Base-by-base conservation (phyloP, 2,888 invertebrate genomes). In the Thalpophila matura region DNA sequence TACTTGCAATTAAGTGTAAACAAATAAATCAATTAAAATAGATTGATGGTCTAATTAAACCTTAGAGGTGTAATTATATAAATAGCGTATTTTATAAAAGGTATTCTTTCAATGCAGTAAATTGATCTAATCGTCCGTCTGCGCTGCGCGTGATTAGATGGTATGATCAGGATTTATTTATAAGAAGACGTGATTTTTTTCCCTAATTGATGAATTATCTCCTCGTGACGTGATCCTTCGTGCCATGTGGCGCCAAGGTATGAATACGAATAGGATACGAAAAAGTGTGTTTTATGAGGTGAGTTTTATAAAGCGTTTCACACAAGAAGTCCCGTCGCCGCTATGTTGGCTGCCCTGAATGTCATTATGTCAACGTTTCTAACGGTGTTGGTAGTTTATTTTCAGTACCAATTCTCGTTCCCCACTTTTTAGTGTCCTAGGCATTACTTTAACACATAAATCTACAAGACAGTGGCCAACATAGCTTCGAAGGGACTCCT, bases 51-150 rank as follows among this genome's bases (percentile, higher is more conserved):
- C 33, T 60, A 24, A 72, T 66, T 66, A 55, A 42, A 27, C 45
- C 24, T 16, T 20, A 51, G 20, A 51, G 20, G 20, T 50, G 33
- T 54, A 29, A 53, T 54, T 71, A 60, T 37, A 63, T 43, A 55
- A 55, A 65, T 55, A 51, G 7, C 51, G 16, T 37, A 40, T 51
- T 43, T 55, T 43, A 51, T 43, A 35, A n/a, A 35, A 47, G 29
- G 7, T 56, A 67, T 72, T 43, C 51, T n/a, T 14, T 38, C 29
- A 42, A 61, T 66, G 55, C 20, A 38, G 29, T 56, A 60, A 61
- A 70, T 67, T 66, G 54, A 40, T 66, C 38, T 67, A 72, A 70
- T 70, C 55, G 55, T 0, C 51, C 45, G 40, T 56, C 47, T 27
- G 31, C 14, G n/a, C 16, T 47, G 58, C 20, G 20, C 71, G 46